Base-by-base conservation (phyloP, 2,797 vertebrate species). In the Gadopsis marmoratus region DNA sequence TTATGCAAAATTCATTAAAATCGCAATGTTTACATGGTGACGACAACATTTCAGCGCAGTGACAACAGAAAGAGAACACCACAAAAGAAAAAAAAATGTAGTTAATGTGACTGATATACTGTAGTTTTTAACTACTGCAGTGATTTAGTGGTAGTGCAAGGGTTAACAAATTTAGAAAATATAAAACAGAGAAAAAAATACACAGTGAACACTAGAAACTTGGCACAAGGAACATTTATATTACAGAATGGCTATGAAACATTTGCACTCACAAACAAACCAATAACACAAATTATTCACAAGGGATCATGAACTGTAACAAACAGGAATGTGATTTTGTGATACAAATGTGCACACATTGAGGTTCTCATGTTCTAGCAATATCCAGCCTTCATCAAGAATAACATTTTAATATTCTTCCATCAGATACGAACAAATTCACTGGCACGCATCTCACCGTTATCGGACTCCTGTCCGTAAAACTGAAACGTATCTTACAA, bases 211-310 rank as follows among this genome's bases (percentile, higher is more conserved):
- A 90, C 80, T 91, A 90, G 87, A 83, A 90, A 89, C 90, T 95
- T 96, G 96, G 96, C 97, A 97, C 95, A 86, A 94, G 93, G 93
- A 92, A 89, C 79, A 77, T 86, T 85, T 89, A 88, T 87, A 79
- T 86, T 79, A 89, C 75, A 91, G 69, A 88, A 82, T 68, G 83
- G 81, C 76, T 81, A 53, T 68, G 63, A 82, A 76, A 91, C 51
- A 76, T 64, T 48, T 63, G 41, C 29, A 62, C 73, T 74, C 50
- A 71, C 64, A 65, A 56, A 71, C 64, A 65, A 56, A 79, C 31
- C 17, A 54, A 51, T 17, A 55, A 71, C 9, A 59, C 53, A 10
- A 71, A 79, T 76, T 79, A 83, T 81, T 83, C 61, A 88, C 65
- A 84, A 26, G 51, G 79, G 58, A 72, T 50, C 43, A 73, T 65